Evolutionary conservation across 2,797 vertebrate genomes (phyloP).

Genomic region (Chiroxiphia lanceolata): DNA sequence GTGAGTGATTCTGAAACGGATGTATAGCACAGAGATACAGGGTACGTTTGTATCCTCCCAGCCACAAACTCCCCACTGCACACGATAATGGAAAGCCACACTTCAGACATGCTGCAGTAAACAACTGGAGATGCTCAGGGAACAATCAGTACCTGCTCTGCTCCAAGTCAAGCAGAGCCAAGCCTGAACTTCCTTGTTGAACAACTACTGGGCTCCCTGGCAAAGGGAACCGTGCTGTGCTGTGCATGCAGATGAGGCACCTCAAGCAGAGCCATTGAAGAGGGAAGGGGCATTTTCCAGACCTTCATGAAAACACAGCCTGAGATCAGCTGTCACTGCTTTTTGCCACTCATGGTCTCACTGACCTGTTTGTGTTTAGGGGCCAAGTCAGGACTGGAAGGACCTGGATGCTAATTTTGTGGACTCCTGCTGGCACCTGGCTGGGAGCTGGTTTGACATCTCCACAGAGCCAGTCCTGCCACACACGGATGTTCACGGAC

Average conservation of each 20-base stretch:
- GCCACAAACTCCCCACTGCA: not conserved
- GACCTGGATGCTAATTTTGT: not conserved
- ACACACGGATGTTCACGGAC: not conserved
- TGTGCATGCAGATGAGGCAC: not conserved
- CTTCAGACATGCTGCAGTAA: not conserved
- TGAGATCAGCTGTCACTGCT: not conserved
- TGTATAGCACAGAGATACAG: not conserved
- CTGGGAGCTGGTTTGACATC: not conserved
- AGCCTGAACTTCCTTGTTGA: not conserved
- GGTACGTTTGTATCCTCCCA: not conserved
- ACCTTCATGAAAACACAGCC: not conserved
- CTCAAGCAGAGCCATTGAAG: not conserved
- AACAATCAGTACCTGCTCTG: not conserved
- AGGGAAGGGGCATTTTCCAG: not conserved
- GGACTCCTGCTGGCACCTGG: accelerated
- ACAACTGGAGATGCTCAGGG: not conserved
- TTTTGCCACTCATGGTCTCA: not conserved
- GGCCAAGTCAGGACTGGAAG: not conserved
- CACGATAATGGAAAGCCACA: accelerated
- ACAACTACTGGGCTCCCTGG: not conserved
- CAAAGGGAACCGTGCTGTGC: not conserved
- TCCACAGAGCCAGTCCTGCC: not conserved
- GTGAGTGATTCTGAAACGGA: not conserved
- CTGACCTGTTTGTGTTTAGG: not conserved
- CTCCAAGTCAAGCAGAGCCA: not conserved